These are phyloP conservation scores for Ceyx cyanopectus DNA, from an alignment of 2,113 vertebrate genomes.

Conservation along the genomic window DNA sequence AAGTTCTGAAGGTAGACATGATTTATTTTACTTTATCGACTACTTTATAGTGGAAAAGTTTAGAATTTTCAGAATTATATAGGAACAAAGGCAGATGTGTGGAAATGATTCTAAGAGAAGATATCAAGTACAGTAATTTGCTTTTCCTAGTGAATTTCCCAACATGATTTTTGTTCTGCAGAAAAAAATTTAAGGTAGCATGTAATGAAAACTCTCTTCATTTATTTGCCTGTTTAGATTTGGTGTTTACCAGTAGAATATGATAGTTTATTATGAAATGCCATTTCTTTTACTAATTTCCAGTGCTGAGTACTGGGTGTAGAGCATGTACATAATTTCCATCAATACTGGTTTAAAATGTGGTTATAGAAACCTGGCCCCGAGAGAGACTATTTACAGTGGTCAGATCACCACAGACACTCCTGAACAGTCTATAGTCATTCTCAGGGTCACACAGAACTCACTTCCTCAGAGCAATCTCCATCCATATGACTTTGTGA, in stretches of 20 bases:
- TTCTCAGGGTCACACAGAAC: not conserved
- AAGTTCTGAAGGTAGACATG: not conserved
- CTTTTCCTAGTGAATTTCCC: not conserved
- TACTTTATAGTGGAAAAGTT: not conserved
- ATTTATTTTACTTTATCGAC: not conserved
- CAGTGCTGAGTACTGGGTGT: not conserved
- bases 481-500: not conserved
- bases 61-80: not conserved
- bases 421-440: not conserved
- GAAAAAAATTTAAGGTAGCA: not conserved
- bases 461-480: not conserved
- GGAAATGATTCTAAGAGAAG: not conserved
- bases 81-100: not conserved
- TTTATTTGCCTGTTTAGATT: not conserved
- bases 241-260: not conserved
- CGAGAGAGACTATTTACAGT: not conserved
- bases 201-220: not conserved
- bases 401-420: not conserved
- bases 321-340: fast-evolving
- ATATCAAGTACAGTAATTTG: not conserved
- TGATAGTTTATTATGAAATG: fast-evolving
- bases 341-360: not conserved
- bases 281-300: not conserved
- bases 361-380: not conserved
- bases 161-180: not conserved